phyloP scores from a whole-genome alignment of 2,888 invertebrate species.

The Ectemnius cavifrons region DNA sequence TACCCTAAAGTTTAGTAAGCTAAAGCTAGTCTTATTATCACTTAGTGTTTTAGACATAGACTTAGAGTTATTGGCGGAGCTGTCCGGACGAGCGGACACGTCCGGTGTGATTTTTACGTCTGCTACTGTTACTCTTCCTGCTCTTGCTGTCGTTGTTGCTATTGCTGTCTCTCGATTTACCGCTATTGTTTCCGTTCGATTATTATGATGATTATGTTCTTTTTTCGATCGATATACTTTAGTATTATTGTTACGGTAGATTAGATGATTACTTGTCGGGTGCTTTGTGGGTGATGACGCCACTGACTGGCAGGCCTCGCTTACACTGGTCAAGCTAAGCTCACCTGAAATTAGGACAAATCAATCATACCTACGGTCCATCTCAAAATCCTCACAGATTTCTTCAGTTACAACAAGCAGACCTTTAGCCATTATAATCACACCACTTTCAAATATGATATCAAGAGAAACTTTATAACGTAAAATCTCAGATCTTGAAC shows the following conservation, averaged over 20 bases:
- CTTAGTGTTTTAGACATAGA: conserved; percentile 78
- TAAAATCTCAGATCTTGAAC: no score
- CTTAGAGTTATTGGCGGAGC: conserved; percentile 78
- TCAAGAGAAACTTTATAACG: no score
- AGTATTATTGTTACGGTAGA: conserved; percentile 73
- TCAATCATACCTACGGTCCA: neutral
- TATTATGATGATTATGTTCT: conserved; percentile 78
- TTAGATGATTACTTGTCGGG: conserved; percentile 76
- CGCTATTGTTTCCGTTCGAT: conserved; percentile 69
- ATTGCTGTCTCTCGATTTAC: conserved; percentile 9
- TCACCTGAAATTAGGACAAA: conserved; percentile 69
- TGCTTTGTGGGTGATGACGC: conserved; percentile 75
- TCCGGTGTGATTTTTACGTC: conserved; percentile 65
- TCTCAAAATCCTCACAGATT: no score
- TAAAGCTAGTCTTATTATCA: conserved; percentile 79
- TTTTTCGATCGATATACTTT: conserved; percentile 75
- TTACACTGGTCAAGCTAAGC: conserved; percentile 75
- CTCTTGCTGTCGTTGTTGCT: conserved; percentile 41
- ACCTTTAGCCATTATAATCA: no score
- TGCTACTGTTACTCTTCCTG: conserved; percentile 33
- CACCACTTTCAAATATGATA: no score
- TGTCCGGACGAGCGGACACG: conserved; percentile 73
- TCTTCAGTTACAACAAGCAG: no score
- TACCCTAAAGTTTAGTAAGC: conserved; percentile 77
- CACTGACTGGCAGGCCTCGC: conserved; percentile 76